phyloP scores from a whole-genome alignment of 2,113 vertebrate genomes.

The Boulengeromyrus knoepffleri region DNA sequence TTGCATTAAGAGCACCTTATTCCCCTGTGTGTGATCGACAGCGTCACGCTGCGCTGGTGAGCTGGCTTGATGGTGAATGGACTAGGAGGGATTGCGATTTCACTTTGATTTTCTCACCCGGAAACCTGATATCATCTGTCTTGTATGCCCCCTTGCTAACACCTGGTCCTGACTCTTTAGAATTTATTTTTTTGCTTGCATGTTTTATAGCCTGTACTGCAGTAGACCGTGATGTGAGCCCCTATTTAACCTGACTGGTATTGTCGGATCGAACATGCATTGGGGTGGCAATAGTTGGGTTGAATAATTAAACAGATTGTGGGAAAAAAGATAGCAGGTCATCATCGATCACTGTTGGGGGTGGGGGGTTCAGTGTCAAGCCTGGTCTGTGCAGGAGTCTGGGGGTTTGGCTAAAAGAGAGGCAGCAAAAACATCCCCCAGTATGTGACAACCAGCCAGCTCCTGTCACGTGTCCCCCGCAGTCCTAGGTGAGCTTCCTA shows the following conservation, averaged over 20 bases:
- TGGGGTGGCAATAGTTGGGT: not conserved
- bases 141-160: not conserved
- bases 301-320: constrained; percentile 39
- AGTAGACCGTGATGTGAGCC: not conserved
- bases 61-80: not conserved
- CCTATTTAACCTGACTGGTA: not conserved
- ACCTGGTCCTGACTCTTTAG: not conserved
- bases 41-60: not conserved
- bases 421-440: not conserved
- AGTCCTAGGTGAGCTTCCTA: not conserved
- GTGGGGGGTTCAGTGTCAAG: not conserved
- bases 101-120: not conserved
- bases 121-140: not conserved
- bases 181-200: not conserved
- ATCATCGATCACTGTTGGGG: constrained; percentile 15
- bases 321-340: constrained; percentile 24
- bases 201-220: not conserved
- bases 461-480: not conserved
- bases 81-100: not conserved
- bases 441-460: not conserved
- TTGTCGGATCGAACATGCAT: constrained; percentile 9
- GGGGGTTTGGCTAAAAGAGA: not conserved
- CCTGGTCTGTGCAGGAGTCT: not conserved
- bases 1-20: not conserved
- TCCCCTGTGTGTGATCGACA: not conserved